Percentiles rank a stretch among this genome's conserved stretches.
phyloP scores from a whole-genome alignment of 2,888 invertebrate species.

The Cephus nigrinus region DNA sequence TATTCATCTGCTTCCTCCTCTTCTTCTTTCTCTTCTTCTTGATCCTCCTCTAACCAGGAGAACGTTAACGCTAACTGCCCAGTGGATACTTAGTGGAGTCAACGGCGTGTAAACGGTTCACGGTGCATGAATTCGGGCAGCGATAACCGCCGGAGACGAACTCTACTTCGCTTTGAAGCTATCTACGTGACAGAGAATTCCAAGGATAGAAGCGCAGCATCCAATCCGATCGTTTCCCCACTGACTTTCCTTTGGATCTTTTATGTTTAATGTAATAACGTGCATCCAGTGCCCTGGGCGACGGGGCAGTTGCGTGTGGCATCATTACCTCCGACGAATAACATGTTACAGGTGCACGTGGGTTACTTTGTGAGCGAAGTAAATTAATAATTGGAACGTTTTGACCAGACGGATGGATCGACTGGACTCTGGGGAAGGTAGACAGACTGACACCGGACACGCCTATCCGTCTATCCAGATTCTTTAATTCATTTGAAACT shows the following conservation, averaged over 20 bases:
- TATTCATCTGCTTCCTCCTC: neutral
- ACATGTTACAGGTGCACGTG: conserved; percentile 41
- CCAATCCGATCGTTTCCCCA: neutral
- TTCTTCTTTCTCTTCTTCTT: conserved; percentile 1
- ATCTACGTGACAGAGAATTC: neutral
- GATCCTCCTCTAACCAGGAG: neutral
- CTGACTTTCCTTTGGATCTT: neutral
- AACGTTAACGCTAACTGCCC: neutral
- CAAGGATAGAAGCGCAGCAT: neutral
- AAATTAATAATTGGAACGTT: conserved; percentile 55
- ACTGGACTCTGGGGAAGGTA: neutral
- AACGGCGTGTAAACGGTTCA: conserved; percentile 33
- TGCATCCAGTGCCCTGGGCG: conserved; percentile 14
- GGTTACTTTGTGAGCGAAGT: conserved; percentile 46
- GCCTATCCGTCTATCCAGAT: neutral
- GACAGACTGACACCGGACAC: neutral
- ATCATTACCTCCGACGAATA: conserved; percentile 48
- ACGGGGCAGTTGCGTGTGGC: conserved; percentile 24
- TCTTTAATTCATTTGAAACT: neutral
- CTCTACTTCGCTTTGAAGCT: neutral
- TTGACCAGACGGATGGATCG: conserved; percentile 29
- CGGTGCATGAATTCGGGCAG: conserved; percentile 13
- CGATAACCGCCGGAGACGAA: conserved; percentile 16
- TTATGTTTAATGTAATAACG: neutral
- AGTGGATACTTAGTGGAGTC: conserved; percentile 18